Evolutionary conservation across 2,888 invertebrate species (phyloP), one percentile per base, ranked within the genome.

Genomic region (Physocephala rufipes): DNA sequence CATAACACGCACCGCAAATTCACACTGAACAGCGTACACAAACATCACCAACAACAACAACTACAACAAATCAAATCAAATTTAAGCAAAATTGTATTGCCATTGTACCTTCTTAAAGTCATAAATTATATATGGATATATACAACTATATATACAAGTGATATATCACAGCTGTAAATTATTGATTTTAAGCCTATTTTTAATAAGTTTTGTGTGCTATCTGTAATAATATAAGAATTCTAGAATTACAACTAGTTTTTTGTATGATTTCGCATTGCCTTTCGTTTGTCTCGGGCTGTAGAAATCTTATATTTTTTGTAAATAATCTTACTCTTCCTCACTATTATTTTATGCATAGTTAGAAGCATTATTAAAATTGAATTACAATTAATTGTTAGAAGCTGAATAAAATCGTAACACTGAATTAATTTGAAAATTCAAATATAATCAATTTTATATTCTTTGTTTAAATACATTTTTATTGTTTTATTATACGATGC

Each of bases 1-100:
- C 83, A 81, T 83, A 83, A 81, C 82, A 78, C 73, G 51, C 30
- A 68, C 24, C 5, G 36, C 55, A 65, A 74, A 71, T 76, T 74
- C 73, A 64, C 73, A 75, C 15, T 66, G 19, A 47, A 64, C 26
- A 30, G 19, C n/a, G n/a, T n/a, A n/a, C n/a, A n/a, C n/a, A n/a
- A n/a, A n/a, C n/a, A n/a, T n/a, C n/a, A n/a, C n/a, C n/a, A n/a
- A 51, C 13, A 26, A 58, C 58, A 58, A 58, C 36, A 36, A 51
- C 12, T 12, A 58, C 58, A 58, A 58, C 9, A 66, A 51, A 36
- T 28, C n/a, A n/a, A n/a, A 66, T 16, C n/a, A 28, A 9, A n/a
- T n/a, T 28, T 66, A 66, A 21, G 45, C 24, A 59, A 61, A 63
- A 70, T 30, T 30, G 45, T 47, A 69, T 73, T 71, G 77, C 75